These are phyloP conservation scores for Aramus guarauna DNA, from an alignment of 2,113 vertebrate species.

Conservation along the genomic window DNA sequence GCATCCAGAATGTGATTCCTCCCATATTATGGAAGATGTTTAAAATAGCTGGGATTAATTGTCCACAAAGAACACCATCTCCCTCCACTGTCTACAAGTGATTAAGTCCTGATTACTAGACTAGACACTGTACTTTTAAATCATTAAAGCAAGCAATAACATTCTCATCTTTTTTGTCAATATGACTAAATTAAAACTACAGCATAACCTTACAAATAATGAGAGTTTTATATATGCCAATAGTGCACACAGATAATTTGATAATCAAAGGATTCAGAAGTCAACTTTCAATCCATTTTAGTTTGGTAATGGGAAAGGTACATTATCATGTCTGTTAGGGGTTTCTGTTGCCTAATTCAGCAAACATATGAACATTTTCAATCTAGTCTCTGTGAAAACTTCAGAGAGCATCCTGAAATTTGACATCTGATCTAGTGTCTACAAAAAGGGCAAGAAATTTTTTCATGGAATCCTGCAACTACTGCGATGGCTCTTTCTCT, in stretches of 20 bases:
- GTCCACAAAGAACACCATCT: not conserved
- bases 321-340: not conserved
- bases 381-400: not conserved
- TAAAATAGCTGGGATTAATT: not conserved
- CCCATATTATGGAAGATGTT: not conserved
- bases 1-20: not conserved
- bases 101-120: not conserved
- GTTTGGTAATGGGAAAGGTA: not conserved
- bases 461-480: not conserved
- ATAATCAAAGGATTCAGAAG: not conserved
- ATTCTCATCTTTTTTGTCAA: not conserved
- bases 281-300: not conserved
- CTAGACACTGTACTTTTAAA: not conserved
- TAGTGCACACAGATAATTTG: not conserved
- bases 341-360: not conserved
- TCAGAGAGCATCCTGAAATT: not conserved
- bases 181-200: not conserved
- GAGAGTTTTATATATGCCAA: not conserved
- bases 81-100: not conserved
- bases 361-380: not conserved
- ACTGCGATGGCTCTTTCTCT: not conserved
- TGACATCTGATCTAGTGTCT: not conserved
- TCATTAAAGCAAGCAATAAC: not conserved
- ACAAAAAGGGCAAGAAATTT: not conserved
- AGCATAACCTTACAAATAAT: not conserved